Conservation (phyloP, 1,140 invertebrate genomes). For the Lordiphosa clarofinis region DNA sequence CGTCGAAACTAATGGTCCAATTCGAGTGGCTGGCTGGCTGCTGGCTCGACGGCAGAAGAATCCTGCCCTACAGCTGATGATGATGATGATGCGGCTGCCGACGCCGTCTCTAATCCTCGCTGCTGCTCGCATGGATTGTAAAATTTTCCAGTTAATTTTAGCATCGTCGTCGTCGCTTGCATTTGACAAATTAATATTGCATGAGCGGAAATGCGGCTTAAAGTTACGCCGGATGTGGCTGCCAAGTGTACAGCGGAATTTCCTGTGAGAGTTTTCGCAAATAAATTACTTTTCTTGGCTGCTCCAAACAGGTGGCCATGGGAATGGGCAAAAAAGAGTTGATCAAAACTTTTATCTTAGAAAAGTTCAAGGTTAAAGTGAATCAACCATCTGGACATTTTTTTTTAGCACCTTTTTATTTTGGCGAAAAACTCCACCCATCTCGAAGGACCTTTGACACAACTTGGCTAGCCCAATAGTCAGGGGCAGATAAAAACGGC, state of each 20-base stretch:
- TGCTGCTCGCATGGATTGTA: slow-evolving; percentile 58
- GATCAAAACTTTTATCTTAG: not conserved
- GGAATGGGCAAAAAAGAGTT: not conserved
- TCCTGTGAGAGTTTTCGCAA: slow-evolving; percentile 43
- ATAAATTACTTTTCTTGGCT: slow-evolving; percentile 42
- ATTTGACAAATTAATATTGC: slow-evolving; percentile 78
- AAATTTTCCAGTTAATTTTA: slow-evolving; percentile 75
- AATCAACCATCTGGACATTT: slow-evolving; percentile 26
- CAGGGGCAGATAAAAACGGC: slow-evolving; percentile 15
- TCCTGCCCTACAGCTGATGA: slow-evolving; percentile 5
- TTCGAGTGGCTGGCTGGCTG: slow-evolving; percentile 58
- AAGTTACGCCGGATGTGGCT: slow-evolving; percentile 59
- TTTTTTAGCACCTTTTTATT: slow-evolving; percentile 26
- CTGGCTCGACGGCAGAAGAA: slow-evolving; percentile 39
- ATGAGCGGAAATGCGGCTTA: slow-evolving; percentile 74
- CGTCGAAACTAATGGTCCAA: slow-evolving; percentile 79
- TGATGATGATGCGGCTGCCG: slow-evolving; percentile 16
- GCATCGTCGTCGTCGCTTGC: slow-evolving; percentile 37
- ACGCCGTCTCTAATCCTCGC: slow-evolving; percentile 35
- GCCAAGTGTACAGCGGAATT: slow-evolving; percentile 25
- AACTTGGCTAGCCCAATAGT: slow-evolving; percentile 27
- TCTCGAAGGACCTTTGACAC: slow-evolving; percentile 24
- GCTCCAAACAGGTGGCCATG: slow-evolving; percentile 1
- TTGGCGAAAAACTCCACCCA: too few species aligned
- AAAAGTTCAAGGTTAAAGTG: slow-evolving; percentile 50